A percentile compares a stretch with the other conserved stretches of the same genome.
These are phyloP conservation scores for Drosophila parthenogenetica DNA, from an alignment of 2,888 invertebrate genomes.

Conservation along the genomic window DNA sequence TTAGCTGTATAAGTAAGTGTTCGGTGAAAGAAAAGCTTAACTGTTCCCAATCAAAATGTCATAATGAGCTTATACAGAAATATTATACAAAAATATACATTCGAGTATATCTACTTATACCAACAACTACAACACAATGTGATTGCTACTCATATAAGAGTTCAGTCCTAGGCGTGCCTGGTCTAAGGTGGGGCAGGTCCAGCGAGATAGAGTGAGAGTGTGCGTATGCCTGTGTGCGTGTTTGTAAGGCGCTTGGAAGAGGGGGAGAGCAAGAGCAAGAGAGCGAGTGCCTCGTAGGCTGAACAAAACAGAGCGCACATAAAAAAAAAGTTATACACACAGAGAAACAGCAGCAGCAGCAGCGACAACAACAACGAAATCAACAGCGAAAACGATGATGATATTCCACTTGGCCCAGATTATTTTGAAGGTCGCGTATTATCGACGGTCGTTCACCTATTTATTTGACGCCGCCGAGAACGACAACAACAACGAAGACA, in stretches of 20 bases:
- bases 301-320: constrained; percentile 16
- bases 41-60: constrained; percentile 3
- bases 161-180: constrained; percentile 27
- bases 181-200: constrained; percentile 24
- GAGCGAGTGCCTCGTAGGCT: constrained; percentile 25
- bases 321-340: constrained; percentile 29
- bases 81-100: constrained; percentile 5
- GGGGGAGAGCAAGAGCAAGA: constrained; percentile 22
- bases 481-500: not conserved
- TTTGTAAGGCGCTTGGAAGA: not conserved
- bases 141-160: constrained; percentile 12
- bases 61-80: constrained; percentile 24
- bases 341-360: constrained; percentile 16
- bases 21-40: constrained; percentile 3
- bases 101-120: not conserved
- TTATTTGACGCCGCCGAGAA: constrained; percentile 63
- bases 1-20: not conserved
- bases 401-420: constrained; percentile 85
- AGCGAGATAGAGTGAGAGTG: constrained; percentile 16
- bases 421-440: constrained; percentile 85
- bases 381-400: constrained; percentile 55
- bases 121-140: constrained; percentile 17
- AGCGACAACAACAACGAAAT: constrained; percentile 24
- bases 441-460: constrained; percentile 85
- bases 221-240: not conserved